Conservation (phyloP, 2,797 vertebrate species). For the Kryptolebias ocellatus region DNA sequence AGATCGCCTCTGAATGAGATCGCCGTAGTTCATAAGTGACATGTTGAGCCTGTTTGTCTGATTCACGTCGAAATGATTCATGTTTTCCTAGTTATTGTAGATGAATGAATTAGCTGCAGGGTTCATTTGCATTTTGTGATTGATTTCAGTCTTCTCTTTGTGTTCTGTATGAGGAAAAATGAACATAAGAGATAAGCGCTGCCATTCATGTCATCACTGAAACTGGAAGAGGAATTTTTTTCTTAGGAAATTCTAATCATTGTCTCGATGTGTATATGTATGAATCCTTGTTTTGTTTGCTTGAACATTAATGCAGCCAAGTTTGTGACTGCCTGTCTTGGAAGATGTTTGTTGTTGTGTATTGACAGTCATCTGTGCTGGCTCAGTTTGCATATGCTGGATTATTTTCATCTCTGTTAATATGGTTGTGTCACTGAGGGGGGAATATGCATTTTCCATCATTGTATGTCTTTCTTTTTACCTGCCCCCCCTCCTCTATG, state of each 20-base stretch:
- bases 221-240: slow-evolving; percentile 34
- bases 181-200: slow-evolving; percentile 53
- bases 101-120: slow-evolving; percentile 54
- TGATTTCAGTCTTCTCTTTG: slow-evolving; percentile 57
- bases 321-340: slow-evolving; percentile 11
- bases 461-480: slow-evolving; percentile 18
- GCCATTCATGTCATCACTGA: slow-evolving; percentile 48
- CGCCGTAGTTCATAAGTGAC: slow-evolving; percentile 19
- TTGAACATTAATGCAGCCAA: slow-evolving; percentile 19
- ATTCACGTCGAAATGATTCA: slow-evolving; percentile 60
- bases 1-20: slow-evolving; percentile 34
- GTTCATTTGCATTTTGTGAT: slow-evolving; percentile 73
- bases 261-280: slow-evolving; percentile 40
- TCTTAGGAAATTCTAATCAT: slow-evolving; percentile 53
- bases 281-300: slow-evolving; percentile 29
- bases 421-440: slow-evolving; percentile 17
- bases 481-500: slow-evolving; percentile 2
- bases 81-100: slow-evolving; percentile 54
- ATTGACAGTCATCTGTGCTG: slow-evolving; percentile 11
- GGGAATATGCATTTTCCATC: slow-evolving; percentile 18
- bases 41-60: slow-evolving; percentile 39
- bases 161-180: slow-evolving; percentile 31
- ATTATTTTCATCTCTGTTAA: slow-evolving; percentile 21
- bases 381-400: slow-evolving; percentile 12
- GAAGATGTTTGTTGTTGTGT: slow-evolving; percentile 1